Base-by-base conservation (phyloP, 2,888 invertebrate species). In the Acrobasis repandana region DNA sequence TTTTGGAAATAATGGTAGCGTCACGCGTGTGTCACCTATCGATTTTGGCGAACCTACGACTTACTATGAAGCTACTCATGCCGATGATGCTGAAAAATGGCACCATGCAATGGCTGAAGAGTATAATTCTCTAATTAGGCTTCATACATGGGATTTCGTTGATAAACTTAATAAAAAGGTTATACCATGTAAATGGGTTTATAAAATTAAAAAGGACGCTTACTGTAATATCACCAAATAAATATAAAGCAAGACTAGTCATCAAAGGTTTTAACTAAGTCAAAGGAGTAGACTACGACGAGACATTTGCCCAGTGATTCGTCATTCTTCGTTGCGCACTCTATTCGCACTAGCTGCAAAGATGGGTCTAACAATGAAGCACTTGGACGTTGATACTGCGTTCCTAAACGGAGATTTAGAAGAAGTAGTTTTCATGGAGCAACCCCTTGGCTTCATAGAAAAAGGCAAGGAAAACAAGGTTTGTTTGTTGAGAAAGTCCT, bases 361-460 rank as follows among this genome's bases (percentile, higher is more conserved):
- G n/a, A n/a, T n/a, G 11, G 48, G 43, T 16, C 43, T 62, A 14
- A 43, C 52, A 33, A 52, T 57, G 6, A 47, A 34, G 11, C 65
- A 65, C 43, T 51, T 64, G 8, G 62, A 64, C 28, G 64, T 65
- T 1, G 34, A 18, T 38, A 63, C 61, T n/a, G 63, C 59, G 1
- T 62, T 64, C 34, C 34, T 61, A 9, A 57, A 65, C 56, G 65
- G 62, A 18, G 36, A 51, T 9, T 11, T 65, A 14, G 6, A 56
- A 20, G 65, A 63, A 48, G 34, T 46, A 10, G 60, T 65, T 2
- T 65, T 61, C 36, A 62, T 63, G 62, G 46, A 18, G 15, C 51
- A 49, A 49, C 49, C 49, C 5, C 16, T 3, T 6, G 49, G 49
- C 2, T 49, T 49, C 10, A 16, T 16, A 3, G 9, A 16, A 4